Percentiles rank a stretch among this genome's conserved stretches.
Conservation (phyloP, 2,113 vertebrate species). For the Pomatostomus ruficeps region DNA sequence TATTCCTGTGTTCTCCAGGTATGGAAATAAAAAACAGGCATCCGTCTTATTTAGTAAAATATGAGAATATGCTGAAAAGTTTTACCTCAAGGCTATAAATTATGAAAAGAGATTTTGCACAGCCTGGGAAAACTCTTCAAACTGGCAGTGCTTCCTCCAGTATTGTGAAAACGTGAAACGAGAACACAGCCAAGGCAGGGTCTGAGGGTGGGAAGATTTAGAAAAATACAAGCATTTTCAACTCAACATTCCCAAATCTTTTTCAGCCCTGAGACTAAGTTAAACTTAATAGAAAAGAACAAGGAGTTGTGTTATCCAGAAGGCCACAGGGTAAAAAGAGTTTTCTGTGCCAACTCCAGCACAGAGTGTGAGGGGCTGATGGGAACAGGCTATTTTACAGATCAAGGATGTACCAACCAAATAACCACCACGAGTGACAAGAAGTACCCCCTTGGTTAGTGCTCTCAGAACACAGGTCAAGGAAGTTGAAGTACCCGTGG, state of each 20-base stretch:
- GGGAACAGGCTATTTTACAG: background rate
- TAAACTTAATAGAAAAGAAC: background rate
- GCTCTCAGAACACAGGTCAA: background rate
- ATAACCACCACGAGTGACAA: background rate
- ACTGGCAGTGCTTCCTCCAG: background rate
- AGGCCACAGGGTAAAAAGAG: background rate
- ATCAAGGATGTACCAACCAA: background rate
- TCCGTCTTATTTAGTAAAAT: background rate
- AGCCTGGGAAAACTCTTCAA: background rate
- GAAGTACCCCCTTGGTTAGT: background rate
- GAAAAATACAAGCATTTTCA: background rate
- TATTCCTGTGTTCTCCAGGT: background rate
- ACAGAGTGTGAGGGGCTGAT: rapidly evolving
- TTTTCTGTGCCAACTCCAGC: background rate
- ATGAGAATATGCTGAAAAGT: background rate
- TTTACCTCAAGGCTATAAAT: background rate
- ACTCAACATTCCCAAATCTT: background rate
- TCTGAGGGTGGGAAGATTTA: background rate
- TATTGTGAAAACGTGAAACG: background rate
- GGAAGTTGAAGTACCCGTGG: background rate
- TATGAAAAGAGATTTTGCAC: background rate
- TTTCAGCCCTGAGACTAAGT: background rate
- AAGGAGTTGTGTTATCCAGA: background rate
- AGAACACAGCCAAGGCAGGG: background rate
- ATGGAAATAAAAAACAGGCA: background rate